A percentile compares a stretch with the other conserved stretches of the same genome.
phyloP scores from a whole-genome alignment of 2,888 invertebrate species.

The Azorinus chamasolen region DNA sequence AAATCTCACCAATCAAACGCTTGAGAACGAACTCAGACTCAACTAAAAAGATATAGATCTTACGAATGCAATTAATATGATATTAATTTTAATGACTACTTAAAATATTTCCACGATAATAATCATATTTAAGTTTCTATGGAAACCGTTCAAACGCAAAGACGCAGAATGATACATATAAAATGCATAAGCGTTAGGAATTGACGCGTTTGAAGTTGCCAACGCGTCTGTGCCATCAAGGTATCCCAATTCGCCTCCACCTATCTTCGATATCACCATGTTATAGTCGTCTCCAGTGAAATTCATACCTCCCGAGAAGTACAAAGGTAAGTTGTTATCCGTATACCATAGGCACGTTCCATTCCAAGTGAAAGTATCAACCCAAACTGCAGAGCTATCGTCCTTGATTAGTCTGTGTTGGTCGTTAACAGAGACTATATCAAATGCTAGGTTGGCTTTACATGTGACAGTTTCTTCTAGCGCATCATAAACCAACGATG shows the following conservation, averaged over 20 bases:
- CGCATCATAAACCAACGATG: conserved; percentile 42
- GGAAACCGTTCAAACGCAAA: too few species aligned
- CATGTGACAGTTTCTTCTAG: conserved; percentile 47
- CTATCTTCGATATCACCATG: conserved; percentile 56
- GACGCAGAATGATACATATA: too few species aligned
- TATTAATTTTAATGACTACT: too few species aligned
- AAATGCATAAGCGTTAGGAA: too few species aligned
- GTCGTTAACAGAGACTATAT: conserved; percentile 9
- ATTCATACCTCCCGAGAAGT: conserved; percentile 29
- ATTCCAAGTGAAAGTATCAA: conserved; percentile 58
- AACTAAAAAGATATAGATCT: too few species aligned
- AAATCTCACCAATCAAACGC: too few species aligned
- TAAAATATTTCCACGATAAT: too few species aligned
- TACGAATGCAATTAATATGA: too few species aligned
- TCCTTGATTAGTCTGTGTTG: conserved; percentile 27
- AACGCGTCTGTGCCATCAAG: conserved; percentile 15
- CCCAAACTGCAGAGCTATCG: conserved; percentile 39
- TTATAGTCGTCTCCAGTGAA: conserved; percentile 35
- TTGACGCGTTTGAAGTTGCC: too few species aligned
- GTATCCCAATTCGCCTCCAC: conserved; percentile 48
- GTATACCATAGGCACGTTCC: conserved; percentile 61
- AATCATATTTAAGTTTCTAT: too few species aligned
- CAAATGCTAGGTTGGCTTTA: conserved; percentile 3
- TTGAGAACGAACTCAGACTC: too few species aligned
- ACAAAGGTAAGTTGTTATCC: conserved; percentile 47